phyloP scores from a whole-genome alignment of 1,140 invertebrate species.

The Druon quercuslanigerum region DNA sequence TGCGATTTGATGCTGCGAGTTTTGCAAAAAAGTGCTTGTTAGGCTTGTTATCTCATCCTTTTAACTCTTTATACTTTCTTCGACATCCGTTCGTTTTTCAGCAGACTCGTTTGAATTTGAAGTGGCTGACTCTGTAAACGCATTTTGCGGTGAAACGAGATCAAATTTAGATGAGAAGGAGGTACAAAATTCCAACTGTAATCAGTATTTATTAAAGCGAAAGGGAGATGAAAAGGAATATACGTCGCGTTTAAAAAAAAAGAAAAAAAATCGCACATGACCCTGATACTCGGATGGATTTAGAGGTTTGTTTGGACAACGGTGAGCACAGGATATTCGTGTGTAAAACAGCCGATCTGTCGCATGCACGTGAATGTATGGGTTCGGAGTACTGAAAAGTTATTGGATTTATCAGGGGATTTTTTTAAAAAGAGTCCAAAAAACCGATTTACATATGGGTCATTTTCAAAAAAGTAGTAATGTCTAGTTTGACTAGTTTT shows the following conservation, averaged over 20 bases:
- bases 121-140: slow-evolving; percentile 35
- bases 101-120: slow-evolving; percentile 21
- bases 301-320: slow-evolving; percentile 41
- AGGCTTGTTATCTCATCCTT: slow-evolving; percentile 22
- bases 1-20: slow-evolving; percentile 3
- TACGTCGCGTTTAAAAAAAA: not conserved
- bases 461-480: not conserved
- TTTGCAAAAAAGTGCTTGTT: slow-evolving; percentile 13
- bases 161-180: slow-evolving; percentile 38
- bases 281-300: slow-evolving; percentile 39
- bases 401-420: slow-evolving; percentile 50
- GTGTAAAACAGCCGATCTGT: slow-evolving; percentile 52
- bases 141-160: slow-evolving; percentile 34
- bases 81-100: slow-evolving; percentile 4
- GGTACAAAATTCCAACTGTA: slow-evolving; percentile 40
- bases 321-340: slow-evolving; percentile 31
- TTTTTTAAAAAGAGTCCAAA: slow-evolving; percentile 33
- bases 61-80: slow-evolving; percentile 33
- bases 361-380: slow-evolving; percentile 42
- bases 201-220: slow-evolving; percentile 60
- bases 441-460: slow-evolving; percentile 35
- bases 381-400: slow-evolving; percentile 30
- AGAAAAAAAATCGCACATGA: not conserved
- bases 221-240: slow-evolving; percentile 27
- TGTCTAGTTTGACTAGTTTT: no score